A percentile compares a stretch with the other conserved stretches of the same genome.
Conservation (phyloP, 1,140 invertebrate species). For the Glomeris maerens region DNA sequence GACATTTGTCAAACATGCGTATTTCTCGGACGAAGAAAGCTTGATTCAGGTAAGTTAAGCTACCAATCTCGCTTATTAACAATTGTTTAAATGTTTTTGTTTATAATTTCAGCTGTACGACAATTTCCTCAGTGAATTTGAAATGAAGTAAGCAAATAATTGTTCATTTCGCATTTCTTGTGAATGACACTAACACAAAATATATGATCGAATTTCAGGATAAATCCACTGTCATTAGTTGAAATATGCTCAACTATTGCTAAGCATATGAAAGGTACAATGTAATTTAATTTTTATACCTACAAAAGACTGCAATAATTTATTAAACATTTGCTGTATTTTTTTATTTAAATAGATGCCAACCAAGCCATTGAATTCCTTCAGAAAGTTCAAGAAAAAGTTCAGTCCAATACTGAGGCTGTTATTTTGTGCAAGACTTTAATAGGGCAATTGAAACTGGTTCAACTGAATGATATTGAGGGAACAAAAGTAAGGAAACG, state of each 20-base stretch:
- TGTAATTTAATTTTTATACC: conserved; percentile 3
- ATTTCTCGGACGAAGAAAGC: conserved; percentile 58
- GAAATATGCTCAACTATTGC: conserved; percentile 71
- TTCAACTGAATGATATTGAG: conserved; percentile 64
- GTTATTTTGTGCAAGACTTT: conserved; percentile 68
- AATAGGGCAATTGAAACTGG: conserved; percentile 68
- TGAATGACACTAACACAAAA: neutral
- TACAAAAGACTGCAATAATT: conserved; percentile 2
- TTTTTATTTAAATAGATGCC: conserved; percentile 38
- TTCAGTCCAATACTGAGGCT: conserved; percentile 75
- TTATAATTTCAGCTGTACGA: conserved; percentile 60
- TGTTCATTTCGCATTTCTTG: neutral
- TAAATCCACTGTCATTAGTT: conserved; percentile 79
- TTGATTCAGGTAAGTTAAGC: conserved; percentile 36
- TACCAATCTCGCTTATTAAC: conserved; percentile 5
- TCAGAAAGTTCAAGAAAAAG: conserved; percentile 70
- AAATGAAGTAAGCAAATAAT: conserved; percentile 60
- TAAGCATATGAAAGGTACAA: conserved; percentile 47
- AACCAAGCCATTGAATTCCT: conserved; percentile 70
- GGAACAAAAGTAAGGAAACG: conserved; percentile 45
- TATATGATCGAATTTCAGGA: conserved; percentile 44
- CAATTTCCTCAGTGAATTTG: conserved; percentile 82
- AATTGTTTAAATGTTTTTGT: conserved; percentile 4
- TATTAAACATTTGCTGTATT: neutral
- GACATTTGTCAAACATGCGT: conserved; percentile 63